Base-by-base conservation (phyloP, 2,888 invertebrate genomes). In the Calameuta pallipes region DNA sequence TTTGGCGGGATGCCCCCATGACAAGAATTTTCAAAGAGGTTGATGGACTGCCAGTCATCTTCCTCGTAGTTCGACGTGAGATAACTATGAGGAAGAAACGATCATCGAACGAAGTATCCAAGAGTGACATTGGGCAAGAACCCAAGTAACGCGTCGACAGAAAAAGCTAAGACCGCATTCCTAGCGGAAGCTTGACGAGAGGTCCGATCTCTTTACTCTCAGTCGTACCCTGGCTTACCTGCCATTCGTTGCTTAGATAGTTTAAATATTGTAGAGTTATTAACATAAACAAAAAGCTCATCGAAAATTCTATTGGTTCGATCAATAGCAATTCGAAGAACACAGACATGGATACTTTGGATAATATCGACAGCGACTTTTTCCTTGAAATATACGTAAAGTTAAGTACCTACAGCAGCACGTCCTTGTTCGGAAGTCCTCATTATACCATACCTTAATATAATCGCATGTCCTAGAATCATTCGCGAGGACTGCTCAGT, bases 281-380 rank as follows among this genome's bases (percentile, higher is more conserved):
- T 56, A 56, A 23, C 33, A 33, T 15, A 56, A 6, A 41, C 6
- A 15, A 41, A 41, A 36, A 36, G 0, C 15, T 56, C 23, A 56
- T 56, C 23, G 56, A 23, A 56, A 23, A 56, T 9, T 31, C 30
- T 6, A 11, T 30, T 34, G 13, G 11, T 71, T 71, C 30, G 31
- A 13, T 15, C 23, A 30, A 33, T 71, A 31, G 31, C 4, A 11
- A 71, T 31, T 30, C 41, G 56, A 56, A 56, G 56, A 23, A 56
- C 6, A 2, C 56, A 73, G 82, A 79, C 31, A 91, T 90, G 90
- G 90, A 90, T 81, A 86, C 79, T 75, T 78, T 88, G 77, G 90
- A 90, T 78, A 88, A 87, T 81, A 85, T 90, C 80, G 90, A 90
- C 74, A 87, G 85, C 76, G 90, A 90, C 78, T 80, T 89, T 74